These are phyloP conservation scores for Polylopha cassiicola DNA, from an alignment of 2,888 invertebrate genomes.

Conservation along the genomic window DNA sequence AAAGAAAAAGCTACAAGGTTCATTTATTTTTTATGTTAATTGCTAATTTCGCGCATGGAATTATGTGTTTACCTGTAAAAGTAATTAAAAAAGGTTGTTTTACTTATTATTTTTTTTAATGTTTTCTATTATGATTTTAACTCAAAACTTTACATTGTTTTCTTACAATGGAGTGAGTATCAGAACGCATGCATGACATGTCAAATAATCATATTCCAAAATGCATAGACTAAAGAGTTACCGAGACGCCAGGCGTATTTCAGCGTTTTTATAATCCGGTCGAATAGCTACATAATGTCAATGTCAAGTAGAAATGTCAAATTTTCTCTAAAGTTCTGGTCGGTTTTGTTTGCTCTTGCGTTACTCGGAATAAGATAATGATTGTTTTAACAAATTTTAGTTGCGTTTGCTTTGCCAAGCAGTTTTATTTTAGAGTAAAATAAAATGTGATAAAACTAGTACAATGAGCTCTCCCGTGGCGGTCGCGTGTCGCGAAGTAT, in stretches of 20 bases:
- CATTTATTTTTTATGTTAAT: no score
- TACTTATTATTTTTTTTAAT: no score
- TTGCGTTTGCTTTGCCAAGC: slow-evolving; percentile 16
- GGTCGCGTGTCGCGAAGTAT: slow-evolving; percentile 88
- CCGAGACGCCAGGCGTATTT: no score
- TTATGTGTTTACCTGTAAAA: no score
- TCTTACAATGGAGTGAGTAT: not conserved
- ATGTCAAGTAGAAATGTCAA: no score
- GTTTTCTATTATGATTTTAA: no score
- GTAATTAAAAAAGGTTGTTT: no score
- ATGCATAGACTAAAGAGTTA: slow-evolving; percentile 9
- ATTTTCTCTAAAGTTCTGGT: slow-evolving; percentile 17
- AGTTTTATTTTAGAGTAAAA: slow-evolving; percentile 36
- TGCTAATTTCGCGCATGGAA: no score
- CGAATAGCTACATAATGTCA: slow-evolving; percentile 10
- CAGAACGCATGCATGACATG: slow-evolving; percentile 20
- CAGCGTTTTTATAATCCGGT: slow-evolving; percentile 4
- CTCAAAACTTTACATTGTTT: no score
- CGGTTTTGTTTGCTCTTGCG: slow-evolving; percentile 21
- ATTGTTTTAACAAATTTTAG: slow-evolving; percentile 18
- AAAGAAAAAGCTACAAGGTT: no score
- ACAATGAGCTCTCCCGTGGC: slow-evolving; percentile 69
- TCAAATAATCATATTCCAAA: slow-evolving; percentile 10
- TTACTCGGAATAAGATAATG: slow-evolving; percentile 16
- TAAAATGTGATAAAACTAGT: slow-evolving; percentile 40